phyloP scores from a whole-genome alignment of 2,888 invertebrate species.

The Dexiosoma caninum region DNA sequence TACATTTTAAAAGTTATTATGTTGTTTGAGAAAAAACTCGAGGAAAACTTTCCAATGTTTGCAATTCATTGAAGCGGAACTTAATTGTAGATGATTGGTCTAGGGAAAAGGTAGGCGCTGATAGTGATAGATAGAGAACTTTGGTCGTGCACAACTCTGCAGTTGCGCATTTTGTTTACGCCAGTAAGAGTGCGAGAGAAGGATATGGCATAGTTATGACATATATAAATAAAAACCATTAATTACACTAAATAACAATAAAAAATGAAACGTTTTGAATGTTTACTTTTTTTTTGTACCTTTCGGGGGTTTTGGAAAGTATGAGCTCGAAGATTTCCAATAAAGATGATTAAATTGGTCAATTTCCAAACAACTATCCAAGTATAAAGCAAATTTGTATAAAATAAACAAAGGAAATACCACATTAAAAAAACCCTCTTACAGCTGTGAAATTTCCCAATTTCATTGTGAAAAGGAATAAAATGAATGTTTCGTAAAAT shows the following conservation, averaged over 20 bases:
- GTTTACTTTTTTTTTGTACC: neutral
- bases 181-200: too few species aligned
- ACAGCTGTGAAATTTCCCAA: conserved; percentile 13
- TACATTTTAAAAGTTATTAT: too few species aligned
- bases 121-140: too few species aligned
- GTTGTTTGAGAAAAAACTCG: too few species aligned
- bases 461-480: neutral
- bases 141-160: too few species aligned
- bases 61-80: too few species aligned
- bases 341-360: neutral
- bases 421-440: neutral
- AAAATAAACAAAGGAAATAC: neutral
- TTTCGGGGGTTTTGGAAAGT: neutral
- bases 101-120: too few species aligned
- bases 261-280: neutral
- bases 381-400: neutral
- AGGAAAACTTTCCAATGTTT: too few species aligned
- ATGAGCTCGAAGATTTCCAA: neutral
- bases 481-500: neutral
- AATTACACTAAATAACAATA: neutral
- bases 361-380: neutral
- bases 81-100: too few species aligned
- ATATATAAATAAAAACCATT: too few species aligned
- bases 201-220: too few species aligned
- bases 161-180: too few species aligned